Percentiles rank a stretch among this genome's conserved stretches.
These are phyloP conservation scores for Helarctos malayanus DNA, from an alignment of 2,797 vertebrate species.

Conservation along the genomic window DNA sequence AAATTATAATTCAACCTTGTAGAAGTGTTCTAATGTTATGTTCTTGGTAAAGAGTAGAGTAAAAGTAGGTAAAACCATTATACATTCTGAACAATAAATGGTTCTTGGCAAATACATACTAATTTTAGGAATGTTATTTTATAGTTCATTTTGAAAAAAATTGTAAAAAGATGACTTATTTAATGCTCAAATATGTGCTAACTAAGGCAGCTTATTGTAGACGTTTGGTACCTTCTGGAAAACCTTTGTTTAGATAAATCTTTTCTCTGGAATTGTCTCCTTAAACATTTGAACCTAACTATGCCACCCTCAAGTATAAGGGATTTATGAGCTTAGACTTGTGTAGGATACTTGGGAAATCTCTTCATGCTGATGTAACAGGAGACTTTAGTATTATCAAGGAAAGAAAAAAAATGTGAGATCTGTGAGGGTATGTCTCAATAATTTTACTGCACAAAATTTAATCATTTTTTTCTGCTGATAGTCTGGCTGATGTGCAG, in stretches of 20 bases:
- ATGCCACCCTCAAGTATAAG: neutral
- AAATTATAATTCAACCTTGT: neutral
- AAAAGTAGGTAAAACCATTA: neutral
- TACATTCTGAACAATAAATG: neutral
- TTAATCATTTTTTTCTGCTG: neutral
- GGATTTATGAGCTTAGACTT: neutral
- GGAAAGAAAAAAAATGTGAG: neutral
- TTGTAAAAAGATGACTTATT: slow-evolving; percentile 1
- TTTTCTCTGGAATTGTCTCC: neutral
- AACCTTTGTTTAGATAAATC: neutral
- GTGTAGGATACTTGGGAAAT: neutral
- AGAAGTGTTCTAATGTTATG: neutral
- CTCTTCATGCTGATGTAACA: neutral
- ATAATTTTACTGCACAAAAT: neutral
- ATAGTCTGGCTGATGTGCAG: neutral
- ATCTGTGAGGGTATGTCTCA: neutral
- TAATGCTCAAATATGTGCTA: neutral
- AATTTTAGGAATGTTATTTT: slow-evolving; percentile 40
- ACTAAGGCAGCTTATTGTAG: neutral
- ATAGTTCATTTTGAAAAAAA: slow-evolving; percentile 36
- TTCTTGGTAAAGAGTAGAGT: slow-evolving; percentile 32
- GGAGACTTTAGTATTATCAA: neutral
- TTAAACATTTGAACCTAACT: slow-evolving; percentile 3
- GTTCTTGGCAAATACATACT: neutral
- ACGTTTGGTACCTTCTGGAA: neutral